Base-by-base conservation (phyloP, 2,888 invertebrate genomes). In the Polyommatus icarus region DNA sequence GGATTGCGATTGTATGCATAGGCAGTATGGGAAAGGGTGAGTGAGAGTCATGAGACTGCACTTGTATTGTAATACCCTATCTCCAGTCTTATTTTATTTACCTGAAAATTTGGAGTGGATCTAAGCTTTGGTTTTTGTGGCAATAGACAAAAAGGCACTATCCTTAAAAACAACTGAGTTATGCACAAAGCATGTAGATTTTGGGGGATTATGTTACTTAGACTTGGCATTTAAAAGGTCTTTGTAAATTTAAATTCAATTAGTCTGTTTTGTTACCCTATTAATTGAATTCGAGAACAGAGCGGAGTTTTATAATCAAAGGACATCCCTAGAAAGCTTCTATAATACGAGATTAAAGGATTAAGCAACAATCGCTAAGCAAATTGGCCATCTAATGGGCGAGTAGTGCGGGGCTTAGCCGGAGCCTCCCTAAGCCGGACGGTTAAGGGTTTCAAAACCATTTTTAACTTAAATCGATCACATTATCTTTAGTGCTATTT, bases 381-480 rank as follows among this genome's bases (percentile, higher is more conserved):
- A 76, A 76, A 76, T 76, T 67, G 61, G 61, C 76, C 76, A 20
- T 67, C 76, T 76, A 76, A 76, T 76, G 76, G 76, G 40, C 15
- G 46, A 67, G 20, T 76, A 76, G 76, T 76, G 36, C 61, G 76
- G 76, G 59, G 61, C 61, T 76, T 76, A 40, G 24, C 40, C 32
- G 20, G 32, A 57, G 76, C 57, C 24, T 8, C 75, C 46, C 29
- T 76, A 76, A 76, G 46, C 76, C 20, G 20, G 24, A 29, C 76
- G 77, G 77, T 75, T 73, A 24, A 73, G 61, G 46, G 77, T 61
- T 75, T 61, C 54, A 57, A 73, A 77, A 73, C 75, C 46, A 77
- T 77, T 77, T 77, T 77, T 77, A 77, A 75, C 61, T 77, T 24
- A 29, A 59, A 50, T 77, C 61, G 46, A 77, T 77, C 57, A 77